Percentiles rank a stretch among this genome's conserved stretches.
phyloP scores from a whole-genome alignment of 2,888 invertebrate species.

The Chrysina gloriosa region DNA sequence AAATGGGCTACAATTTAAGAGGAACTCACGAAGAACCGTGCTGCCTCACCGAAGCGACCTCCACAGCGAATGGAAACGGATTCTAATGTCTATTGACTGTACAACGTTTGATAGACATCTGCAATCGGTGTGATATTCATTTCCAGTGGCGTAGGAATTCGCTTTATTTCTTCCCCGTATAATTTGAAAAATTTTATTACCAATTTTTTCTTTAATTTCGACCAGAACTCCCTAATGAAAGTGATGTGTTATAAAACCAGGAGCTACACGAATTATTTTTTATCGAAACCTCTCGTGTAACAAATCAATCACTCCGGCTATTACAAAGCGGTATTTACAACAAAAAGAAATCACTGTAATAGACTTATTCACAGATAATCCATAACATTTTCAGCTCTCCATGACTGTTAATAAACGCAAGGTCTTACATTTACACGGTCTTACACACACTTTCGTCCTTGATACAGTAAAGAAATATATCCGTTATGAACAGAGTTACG shows the following conservation, averaged over 20 bases:
- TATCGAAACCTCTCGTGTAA: too few species aligned
- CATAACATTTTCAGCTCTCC: too few species aligned
- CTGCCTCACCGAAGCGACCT: too few species aligned
- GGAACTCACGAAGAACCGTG: neutral
- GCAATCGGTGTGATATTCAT: neutral
- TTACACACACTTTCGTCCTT: conserved; percentile 12
- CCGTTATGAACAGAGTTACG: conserved; percentile 21
- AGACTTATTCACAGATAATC: too few species aligned
- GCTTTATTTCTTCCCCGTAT: neutral
- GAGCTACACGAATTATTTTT: too few species aligned
- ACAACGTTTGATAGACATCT: conserved; percentile 11
- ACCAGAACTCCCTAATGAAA: too few species aligned
- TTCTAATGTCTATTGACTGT: conserved; percentile 12
- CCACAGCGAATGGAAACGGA: too few species aligned
- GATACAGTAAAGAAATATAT: conserved; percentile 27
- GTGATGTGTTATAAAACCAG: too few species aligned
- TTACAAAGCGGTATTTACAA: too few species aligned
- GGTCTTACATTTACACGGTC: conserved; percentile 8
- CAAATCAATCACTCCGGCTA: too few species aligned
- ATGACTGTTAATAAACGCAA: neutral
- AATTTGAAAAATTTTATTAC: neutral
- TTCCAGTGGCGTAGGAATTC: neutral
- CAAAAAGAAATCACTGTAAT: too few species aligned
- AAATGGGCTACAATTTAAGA: conserved; percentile 8
- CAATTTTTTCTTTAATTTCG: too few species aligned